These are phyloP conservation scores for Acomys russatus DNA, from an alignment of 2,797 vertebrate genomes.

Conservation along the genomic window DNA sequence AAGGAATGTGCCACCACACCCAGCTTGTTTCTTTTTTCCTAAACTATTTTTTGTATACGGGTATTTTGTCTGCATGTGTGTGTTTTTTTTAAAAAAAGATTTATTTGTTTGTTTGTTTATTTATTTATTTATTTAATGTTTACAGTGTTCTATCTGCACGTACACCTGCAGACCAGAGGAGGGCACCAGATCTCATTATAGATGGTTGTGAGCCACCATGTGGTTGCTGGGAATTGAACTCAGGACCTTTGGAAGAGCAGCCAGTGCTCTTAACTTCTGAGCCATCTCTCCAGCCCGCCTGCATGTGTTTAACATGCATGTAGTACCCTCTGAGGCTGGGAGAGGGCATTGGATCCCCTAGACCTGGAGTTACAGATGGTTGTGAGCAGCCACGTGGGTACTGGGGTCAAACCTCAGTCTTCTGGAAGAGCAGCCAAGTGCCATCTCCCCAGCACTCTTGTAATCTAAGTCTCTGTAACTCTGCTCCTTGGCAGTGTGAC, in stretches of 20 bases:
- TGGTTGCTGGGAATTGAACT: too few relatives aligned
- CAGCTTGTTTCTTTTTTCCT: neutral
- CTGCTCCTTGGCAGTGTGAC: neutral
- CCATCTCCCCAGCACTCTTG: neutral
- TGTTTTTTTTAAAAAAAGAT: neutral
- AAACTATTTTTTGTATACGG: neutral
- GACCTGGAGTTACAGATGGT: neutral
- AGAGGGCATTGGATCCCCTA: neutral
- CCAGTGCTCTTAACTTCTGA: too few relatives aligned
- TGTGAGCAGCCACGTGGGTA: neutral
- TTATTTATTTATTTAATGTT: too few relatives aligned
- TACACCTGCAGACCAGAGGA: too few relatives aligned
- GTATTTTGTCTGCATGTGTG: neutral
- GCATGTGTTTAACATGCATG: neutral
- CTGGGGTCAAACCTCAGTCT: neutral
- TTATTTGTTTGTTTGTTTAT: too few relatives aligned
- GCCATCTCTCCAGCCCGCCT: too few relatives aligned
- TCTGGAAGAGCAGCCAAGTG: neutral
- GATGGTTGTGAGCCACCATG: too few relatives aligned
- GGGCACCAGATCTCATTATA: too few relatives aligned
- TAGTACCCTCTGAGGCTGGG: too few relatives aligned
- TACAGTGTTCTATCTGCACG: too few relatives aligned
- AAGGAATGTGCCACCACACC: too few relatives aligned
- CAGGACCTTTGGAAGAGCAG: too few relatives aligned
- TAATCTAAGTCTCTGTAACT: neutral